A percentile compares a stretch with the other conserved stretches of the same genome.
These are phyloP conservation scores for Pristionchus maxplancki DNA, from an alignment of 2,888 invertebrate species.

Conservation along the genomic window DNA sequence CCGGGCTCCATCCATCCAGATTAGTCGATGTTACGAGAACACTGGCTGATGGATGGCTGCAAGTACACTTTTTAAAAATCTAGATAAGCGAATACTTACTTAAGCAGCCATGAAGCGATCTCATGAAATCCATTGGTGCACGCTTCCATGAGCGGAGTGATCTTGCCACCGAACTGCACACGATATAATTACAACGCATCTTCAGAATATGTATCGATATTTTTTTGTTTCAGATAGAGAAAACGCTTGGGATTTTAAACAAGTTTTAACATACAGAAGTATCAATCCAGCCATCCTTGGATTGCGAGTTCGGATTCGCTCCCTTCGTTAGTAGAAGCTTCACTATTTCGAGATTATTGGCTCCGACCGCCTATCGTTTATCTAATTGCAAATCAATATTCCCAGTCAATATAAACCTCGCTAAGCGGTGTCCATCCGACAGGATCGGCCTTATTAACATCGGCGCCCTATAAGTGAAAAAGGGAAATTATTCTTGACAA, in stretches of 20 bases:
- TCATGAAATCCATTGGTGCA: slow-evolving; percentile 37
- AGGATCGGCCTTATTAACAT: slow-evolving; percentile 9
- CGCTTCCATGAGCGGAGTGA: slow-evolving; percentile 41
- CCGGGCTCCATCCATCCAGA: background rate
- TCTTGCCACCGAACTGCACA: slow-evolving; percentile 26
- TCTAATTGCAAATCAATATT: background rate
- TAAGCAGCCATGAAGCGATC: background rate
- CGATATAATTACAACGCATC: background rate
- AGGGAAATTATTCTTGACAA: background rate
- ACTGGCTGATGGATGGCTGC: background rate
- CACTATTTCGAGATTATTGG: slow-evolving; percentile 7
- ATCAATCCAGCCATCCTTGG: background rate
- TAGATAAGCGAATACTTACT: background rate
- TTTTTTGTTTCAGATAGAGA: too few relatives aligned
- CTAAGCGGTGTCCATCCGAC: slow-evolving; percentile 38
- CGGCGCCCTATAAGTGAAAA: background rate
- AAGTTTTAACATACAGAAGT: background rate
- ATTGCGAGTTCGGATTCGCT: background rate
- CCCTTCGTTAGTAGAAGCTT: background rate
- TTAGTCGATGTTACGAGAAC: background rate
- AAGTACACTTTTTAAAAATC: background rate
- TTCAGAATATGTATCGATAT: background rate
- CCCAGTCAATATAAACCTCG: background rate
- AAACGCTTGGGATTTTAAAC: too few relatives aligned
- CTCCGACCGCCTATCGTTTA: background rate